phyloP scores from a whole-genome alignment of 2,888 invertebrate species.

The Hetaerina titia region DNA sequence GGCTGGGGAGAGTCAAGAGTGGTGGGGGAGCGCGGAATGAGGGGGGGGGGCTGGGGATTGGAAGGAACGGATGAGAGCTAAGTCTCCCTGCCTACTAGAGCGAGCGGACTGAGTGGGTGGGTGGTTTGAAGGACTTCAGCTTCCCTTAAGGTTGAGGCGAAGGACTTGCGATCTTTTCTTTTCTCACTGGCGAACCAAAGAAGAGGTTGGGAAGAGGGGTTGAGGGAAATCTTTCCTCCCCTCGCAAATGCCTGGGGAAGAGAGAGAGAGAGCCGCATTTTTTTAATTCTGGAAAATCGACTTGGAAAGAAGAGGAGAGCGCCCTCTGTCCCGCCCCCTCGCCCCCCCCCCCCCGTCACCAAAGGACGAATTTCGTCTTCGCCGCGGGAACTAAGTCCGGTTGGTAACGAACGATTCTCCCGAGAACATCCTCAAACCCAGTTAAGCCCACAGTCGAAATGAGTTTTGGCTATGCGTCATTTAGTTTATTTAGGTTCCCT shows the following conservation, averaged over 20 bases:
- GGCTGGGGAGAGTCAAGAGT: neutral
- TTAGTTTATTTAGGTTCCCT: neutral
- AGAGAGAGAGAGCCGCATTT: neutral
- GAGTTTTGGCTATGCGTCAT: neutral
- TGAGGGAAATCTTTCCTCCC: neutral
- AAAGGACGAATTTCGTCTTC: no score
- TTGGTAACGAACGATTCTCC: neutral
- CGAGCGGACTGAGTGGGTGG: neutral
- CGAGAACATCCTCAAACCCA: neutral
- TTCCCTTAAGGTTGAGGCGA: slow-evolving; percentile 44
- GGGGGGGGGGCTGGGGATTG: neutral
- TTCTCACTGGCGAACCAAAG: neutral
- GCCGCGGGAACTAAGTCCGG: neutral
- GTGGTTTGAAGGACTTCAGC: slow-evolving; percentile 13
- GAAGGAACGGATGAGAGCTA: neutral
- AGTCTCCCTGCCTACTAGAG: slow-evolving; percentile 20
- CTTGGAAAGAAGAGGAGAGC: slow-evolving; percentile 13
- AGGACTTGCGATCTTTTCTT: slow-evolving; percentile 33
- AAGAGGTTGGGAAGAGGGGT: neutral
- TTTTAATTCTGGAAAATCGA: slow-evolving; percentile 43
- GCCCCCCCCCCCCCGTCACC: neutral
- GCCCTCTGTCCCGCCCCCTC: neutral
- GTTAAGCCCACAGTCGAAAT: neutral
- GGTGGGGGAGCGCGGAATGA: neutral
- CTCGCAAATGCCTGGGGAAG: neutral